A percentile compares a stretch with the other conserved stretches of the same genome.
Conservation (phyloP, 2,113 vertebrate genomes). For the Tupaia chinensis region DNA sequence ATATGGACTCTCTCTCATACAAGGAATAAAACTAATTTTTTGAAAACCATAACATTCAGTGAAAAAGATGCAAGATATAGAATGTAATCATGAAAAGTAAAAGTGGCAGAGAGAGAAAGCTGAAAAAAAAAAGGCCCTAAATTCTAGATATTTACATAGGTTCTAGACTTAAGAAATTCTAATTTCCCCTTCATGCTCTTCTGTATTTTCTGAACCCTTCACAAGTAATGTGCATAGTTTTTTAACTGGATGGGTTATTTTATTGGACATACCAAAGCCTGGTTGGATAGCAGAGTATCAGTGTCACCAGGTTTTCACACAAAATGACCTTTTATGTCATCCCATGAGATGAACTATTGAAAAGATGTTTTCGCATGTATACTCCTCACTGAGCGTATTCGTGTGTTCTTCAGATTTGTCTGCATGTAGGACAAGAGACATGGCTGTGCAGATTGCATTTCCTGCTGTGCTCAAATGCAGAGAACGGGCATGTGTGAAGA, state of each 20-base stretch:
- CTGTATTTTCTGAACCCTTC: not conserved
- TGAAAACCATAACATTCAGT: not conserved
- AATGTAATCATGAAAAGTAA: not conserved
- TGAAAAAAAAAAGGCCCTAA: not conserved
- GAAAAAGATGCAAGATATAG: not conserved
- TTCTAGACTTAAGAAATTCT: not conserved
- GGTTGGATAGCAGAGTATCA: not conserved
- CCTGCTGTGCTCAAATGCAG: not conserved
- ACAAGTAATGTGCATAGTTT: not conserved
- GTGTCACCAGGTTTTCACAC: no score
- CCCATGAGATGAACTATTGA: not conserved
- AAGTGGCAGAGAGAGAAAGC: not conserved
- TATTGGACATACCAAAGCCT: not conserved
- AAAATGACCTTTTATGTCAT: not conserved
- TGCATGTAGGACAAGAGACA: not conserved
- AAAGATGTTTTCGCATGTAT: not conserved
- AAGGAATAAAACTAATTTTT: no score
- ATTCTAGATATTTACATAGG: not conserved
- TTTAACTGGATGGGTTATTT: not conserved
- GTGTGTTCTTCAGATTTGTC: not conserved
- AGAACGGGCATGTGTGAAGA: fast-evolving
- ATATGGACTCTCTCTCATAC: no score
- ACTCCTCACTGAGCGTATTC: not conserved
- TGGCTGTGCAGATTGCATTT: fast-evolving
- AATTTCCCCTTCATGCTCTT: not conserved